phyloP scores from a whole-genome alignment of 2,888 invertebrate species.

The Polymixis flavicincta region DNA sequence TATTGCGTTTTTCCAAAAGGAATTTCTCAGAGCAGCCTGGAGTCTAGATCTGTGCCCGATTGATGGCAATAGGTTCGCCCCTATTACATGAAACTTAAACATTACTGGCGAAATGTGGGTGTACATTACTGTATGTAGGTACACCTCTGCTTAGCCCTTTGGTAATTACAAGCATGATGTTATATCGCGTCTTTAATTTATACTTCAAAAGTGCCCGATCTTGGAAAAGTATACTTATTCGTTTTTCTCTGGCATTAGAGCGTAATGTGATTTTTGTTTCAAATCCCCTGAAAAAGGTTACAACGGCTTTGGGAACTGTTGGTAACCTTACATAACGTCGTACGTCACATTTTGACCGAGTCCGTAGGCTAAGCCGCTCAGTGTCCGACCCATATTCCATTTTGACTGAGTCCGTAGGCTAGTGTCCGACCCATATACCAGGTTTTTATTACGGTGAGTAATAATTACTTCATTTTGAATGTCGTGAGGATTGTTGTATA shows the following conservation, averaged over 20 bases:
- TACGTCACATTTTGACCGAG: neutral
- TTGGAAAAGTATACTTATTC: neutral
- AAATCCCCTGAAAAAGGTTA: neutral
- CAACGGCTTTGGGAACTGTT: neutral
- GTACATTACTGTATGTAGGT: too few relatives aligned
- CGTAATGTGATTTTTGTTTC: neutral
- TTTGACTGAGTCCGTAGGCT: neutral
- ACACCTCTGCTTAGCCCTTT: neutral
- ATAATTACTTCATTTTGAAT: neutral
- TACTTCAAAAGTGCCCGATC: neutral
- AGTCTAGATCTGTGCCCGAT: neutral
- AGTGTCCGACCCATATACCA: neutral
- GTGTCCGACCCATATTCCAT: neutral
- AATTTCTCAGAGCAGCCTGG: neutral
- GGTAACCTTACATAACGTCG: conserved; percentile 1
- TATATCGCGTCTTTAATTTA: neutral
- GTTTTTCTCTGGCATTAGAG: neutral
- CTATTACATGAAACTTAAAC: too few relatives aligned
- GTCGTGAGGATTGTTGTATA: neutral
- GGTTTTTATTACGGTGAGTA: neutral
- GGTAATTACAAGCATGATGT: neutral
- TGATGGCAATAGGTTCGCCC: neutral
- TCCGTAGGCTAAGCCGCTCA: neutral
- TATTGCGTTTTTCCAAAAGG: neutral
- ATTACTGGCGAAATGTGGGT: too few relatives aligned